phyloP scores from a whole-genome alignment of 1,140 invertebrate genomes.

The Tachypleus tridentatus region DNA sequence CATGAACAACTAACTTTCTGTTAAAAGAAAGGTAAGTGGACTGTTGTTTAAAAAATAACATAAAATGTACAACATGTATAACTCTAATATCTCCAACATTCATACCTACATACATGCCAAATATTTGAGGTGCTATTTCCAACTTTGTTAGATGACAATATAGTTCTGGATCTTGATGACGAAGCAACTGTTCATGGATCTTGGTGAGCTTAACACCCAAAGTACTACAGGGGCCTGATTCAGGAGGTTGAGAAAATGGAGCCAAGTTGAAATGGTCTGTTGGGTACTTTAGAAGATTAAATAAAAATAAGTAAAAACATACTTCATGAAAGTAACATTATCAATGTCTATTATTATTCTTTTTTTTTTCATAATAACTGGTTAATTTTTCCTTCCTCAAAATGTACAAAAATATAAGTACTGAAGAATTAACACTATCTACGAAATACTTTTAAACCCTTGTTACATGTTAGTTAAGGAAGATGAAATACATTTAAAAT shows the following conservation, averaged over 20 bases:
- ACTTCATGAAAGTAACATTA: too few species aligned
- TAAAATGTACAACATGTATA: not conserved
- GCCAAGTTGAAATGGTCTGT: constrained; percentile 13
- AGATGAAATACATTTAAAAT: too few species aligned
- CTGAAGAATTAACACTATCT: too few species aligned
- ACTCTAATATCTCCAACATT: too few species aligned
- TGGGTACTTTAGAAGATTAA: constrained; percentile 3
- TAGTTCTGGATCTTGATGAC: constrained; percentile 49
- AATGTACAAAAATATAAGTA: too few species aligned
- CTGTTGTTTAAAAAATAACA: constrained; percentile 7
- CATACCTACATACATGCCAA: constrained; percentile 54
- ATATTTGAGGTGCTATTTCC: constrained; percentile 62
- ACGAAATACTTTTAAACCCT: too few species aligned
- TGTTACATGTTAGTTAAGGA: too few species aligned
- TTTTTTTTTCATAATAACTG: too few species aligned
- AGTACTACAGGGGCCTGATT: constrained; percentile 17
- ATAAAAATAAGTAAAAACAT: not conserved
- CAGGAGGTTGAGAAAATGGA: constrained; percentile 19
- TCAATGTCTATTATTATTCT: too few species aligned
- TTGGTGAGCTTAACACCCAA: constrained; percentile 50
- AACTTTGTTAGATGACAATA: constrained; percentile 50
- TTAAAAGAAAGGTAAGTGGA: constrained; percentile 3
- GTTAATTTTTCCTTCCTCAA: too few species aligned
- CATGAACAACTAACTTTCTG: too few species aligned
- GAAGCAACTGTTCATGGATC: constrained; percentile 53